Percentiles rank a stretch among this genome's conserved stretches.
phyloP scores from a whole-genome alignment of 37 sponge, comb jelly and placozoan species.

The Halichondria panicea region DNA sequence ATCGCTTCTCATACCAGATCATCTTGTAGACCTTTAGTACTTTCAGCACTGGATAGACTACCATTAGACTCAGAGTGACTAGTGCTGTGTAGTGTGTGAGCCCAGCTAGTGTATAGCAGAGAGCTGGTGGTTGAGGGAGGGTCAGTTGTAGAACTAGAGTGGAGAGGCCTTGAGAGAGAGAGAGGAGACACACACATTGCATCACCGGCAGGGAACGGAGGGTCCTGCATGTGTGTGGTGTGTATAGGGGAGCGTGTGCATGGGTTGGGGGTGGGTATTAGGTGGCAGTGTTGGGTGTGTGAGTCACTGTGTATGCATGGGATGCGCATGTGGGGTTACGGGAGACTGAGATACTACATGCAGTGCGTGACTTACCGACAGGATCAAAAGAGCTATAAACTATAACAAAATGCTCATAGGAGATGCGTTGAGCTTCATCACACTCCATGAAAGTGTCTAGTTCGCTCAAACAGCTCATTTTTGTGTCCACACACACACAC shows the following conservation, averaged over 20 bases:
- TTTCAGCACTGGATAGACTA: slow-evolving; percentile 8
- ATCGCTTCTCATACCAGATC: slow-evolving; percentile 28
- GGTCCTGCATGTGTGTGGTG: background rate
- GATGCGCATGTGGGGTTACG: too few relatives aligned
- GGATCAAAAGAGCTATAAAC: too few relatives aligned
- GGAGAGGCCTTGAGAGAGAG: slow-evolving; percentile 13
- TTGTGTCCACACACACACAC: too few relatives aligned
- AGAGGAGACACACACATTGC: slow-evolving; percentile 8
- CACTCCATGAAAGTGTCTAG: too few relatives aligned
- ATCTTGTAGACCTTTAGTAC: slow-evolving; percentile 6
- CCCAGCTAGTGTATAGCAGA: slow-evolving; percentile 31
- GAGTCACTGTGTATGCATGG: too few relatives aligned
- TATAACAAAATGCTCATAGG: too few relatives aligned
- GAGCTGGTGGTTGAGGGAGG: background rate
- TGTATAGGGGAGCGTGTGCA: background rate
- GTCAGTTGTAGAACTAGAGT: slow-evolving; percentile 8
- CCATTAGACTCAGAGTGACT: slow-evolving; percentile 19
- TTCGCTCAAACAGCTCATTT: too few relatives aligned
- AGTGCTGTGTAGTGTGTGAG: slow-evolving; percentile 28
- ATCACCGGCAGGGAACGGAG: slow-evolving; percentile 1
- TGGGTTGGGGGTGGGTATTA: background rate
- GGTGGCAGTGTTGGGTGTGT: background rate
- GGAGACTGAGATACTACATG: too few relatives aligned
- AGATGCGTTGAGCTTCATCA: too few relatives aligned
- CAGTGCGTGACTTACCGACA: too few relatives aligned